Conservation (phyloP, 92 coral and sea anemone species). For the Siderastrea radians region DNA sequence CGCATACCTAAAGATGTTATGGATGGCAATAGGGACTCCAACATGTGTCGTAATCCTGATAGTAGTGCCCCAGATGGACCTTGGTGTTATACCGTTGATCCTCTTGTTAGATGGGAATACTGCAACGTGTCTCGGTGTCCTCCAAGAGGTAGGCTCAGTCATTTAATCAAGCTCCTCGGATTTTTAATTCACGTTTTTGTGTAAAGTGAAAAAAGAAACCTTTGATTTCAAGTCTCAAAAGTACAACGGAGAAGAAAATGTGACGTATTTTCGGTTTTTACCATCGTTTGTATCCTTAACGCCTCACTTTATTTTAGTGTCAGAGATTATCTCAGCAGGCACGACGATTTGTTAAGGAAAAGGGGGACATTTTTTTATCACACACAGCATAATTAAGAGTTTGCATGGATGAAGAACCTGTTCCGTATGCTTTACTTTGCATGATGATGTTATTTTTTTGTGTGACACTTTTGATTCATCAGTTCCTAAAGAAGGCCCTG, state of each 20-base stretch:
- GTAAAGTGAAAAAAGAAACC: not conserved
- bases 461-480: not conserved
- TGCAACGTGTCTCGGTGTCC: slow-evolving; percentile 27
- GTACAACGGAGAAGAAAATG: not conserved
- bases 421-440: no score
- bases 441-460: not conserved
- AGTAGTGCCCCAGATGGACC: slow-evolving; percentile 39
- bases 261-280: no score
- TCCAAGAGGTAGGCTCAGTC: slow-evolving; percentile 15
- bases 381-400: no score
- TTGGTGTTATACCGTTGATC: slow-evolving; percentile 37
- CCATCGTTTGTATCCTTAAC: no score
- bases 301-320: no score
- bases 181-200: not conserved
- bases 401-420: not conserved
- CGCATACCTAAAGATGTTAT: not conserved
- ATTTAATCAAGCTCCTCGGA: not conserved
- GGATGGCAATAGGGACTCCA: not conserved
- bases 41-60: slow-evolving; percentile 38
- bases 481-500: not conserved
- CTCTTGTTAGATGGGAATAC: slow-evolving; percentile 35
- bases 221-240: not conserved
- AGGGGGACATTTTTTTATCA: not conserved
- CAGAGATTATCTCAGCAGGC: not conserved
- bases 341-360: not conserved